These are phyloP conservation scores for Drosophila tani DNA, from an alignment of 1,140 invertebrate genomes.

Conservation along the genomic window DNA sequence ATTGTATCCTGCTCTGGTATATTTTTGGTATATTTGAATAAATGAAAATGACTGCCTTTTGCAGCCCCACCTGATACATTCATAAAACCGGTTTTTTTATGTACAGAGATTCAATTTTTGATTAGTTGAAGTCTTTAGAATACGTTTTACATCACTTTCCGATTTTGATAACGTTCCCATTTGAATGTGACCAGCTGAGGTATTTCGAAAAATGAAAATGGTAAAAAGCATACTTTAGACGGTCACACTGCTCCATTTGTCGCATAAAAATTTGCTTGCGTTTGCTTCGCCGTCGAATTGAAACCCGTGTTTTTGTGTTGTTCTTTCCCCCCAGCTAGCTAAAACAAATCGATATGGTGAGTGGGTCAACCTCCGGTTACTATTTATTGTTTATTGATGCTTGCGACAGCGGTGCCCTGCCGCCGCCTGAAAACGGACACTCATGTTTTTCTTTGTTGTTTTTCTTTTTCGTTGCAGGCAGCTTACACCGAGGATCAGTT, in stretches of 20 bases:
- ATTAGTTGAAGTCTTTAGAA: no score
- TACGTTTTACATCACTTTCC: no score
- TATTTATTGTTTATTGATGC: constrained; percentile 11
- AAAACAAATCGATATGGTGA: constrained; percentile 73
- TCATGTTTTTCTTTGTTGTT: constrained; percentile 28
- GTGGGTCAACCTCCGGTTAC: constrained; percentile 22
- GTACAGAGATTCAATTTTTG: no score
- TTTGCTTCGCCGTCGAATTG: constrained; percentile 55
- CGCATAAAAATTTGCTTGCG: constrained; percentile 39
- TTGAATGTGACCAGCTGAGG: no score
- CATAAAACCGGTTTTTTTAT: no score
- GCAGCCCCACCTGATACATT: no score
- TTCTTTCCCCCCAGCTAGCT: constrained; percentile 51
- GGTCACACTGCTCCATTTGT: constrained; percentile 14
- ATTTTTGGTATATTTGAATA: no score
- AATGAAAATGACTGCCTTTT: no score
- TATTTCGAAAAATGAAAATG: no score
- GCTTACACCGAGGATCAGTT: constrained; percentile 95
- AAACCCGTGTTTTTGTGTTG: constrained; percentile 70
- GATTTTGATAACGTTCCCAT: no score
- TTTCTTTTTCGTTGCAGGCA: constrained; percentile 88
- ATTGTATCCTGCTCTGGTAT: no score
- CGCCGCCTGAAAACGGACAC: not conserved
- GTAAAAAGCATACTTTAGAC: not conserved
- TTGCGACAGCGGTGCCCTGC: no score